Base-by-base conservation (phyloP, 2,797 vertebrate genomes). In the Scomberomorus guttatus region DNA sequence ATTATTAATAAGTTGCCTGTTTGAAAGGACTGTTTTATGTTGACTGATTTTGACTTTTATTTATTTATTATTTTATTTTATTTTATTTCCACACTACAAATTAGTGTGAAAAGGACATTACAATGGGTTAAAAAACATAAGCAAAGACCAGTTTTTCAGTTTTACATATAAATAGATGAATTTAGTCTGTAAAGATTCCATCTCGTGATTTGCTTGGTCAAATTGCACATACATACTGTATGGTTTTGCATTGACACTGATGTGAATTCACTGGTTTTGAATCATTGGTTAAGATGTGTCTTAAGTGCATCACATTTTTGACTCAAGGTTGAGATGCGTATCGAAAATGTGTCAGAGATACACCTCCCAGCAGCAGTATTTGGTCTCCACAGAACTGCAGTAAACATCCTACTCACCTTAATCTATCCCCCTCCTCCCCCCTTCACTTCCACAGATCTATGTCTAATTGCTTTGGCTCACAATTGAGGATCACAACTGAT, bases 401-500 rank as follows among this genome's bases (percentile, higher is more conserved):
- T 77, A 20, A 77, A 59, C 58, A 42, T 48, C 37, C 42, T 64
- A 17, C 54, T 81, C 20, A 52, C 54, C 25, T 58, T 62, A 52
- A 71, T 54, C 14, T 22, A 7, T 44, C 22, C 18, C 44, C 32
- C 48, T 27, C 37, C 13, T 34, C 54, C 70, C 20, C 48, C 24
- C 1, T 39, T 51, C 34, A 25, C 69, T 48, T 60, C 63, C 62
- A 44, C 46, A 66, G 39, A 77, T 65, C 56, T 48, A 34, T 56
- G 75, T 75, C 50, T 79, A 73, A 87, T 85, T 81, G 84, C 77
- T 86, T 65, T 7, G 22, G 71, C 69, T 54, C 65, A 70, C n/a
- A 51, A 51, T 18, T 51, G 62, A 72, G 76, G 37, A 79, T 71
- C 55, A 75, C 85, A 81, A 77, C 84, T 87, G 78, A 83, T 71